A percentile compares a stretch with the other conserved stretches of the same genome.
These are phyloP conservation scores for Acleris sparsana DNA, from an alignment of 2,888 invertebrate species.

Conservation along the genomic window DNA sequence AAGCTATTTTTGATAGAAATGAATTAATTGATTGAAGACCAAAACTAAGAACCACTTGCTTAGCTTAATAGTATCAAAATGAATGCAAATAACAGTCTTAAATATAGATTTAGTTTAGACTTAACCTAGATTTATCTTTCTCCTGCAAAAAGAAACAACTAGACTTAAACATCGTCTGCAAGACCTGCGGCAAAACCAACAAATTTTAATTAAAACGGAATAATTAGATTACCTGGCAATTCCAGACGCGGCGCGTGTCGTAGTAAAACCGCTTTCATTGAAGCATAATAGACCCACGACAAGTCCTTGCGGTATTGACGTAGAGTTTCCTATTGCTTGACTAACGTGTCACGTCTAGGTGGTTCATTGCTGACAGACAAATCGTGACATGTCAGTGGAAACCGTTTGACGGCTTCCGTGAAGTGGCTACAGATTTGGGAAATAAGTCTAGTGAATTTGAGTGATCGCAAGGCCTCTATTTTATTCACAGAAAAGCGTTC, in stretches of 20 bases:
- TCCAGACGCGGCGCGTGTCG: conserved; percentile 5
- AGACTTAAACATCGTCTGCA: neutral
- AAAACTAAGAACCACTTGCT: too few species aligned
- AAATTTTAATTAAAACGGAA: conserved; percentile 11
- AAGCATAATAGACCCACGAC: neutral
- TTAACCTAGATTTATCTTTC: too few species aligned
- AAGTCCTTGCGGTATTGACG: too few species aligned
- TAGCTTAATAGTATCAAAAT: too few species aligned
- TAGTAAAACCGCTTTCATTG: conserved; percentile 8
- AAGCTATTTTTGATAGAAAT: too few species aligned
- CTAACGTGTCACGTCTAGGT: too few species aligned
- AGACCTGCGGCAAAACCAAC: conserved; percentile 9
- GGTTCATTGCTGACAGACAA: neutral
- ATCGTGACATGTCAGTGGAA: conserved; percentile 20
- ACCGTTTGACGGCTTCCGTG: neutral
- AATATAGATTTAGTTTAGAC: too few species aligned
- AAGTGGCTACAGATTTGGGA: neutral
- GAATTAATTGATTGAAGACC: too few species aligned
- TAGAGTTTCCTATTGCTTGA: too few species aligned
- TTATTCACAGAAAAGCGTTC: too few species aligned
- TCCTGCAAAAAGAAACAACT: neutral
- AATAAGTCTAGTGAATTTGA: neutral
- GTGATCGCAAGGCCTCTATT: too few species aligned
- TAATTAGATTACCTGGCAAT: conserved; percentile 26
- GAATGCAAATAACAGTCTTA: too few species aligned